Conservation (phyloP, 2,113 vertebrate genomes). For the Genyomyrus donnyi region DNA sequence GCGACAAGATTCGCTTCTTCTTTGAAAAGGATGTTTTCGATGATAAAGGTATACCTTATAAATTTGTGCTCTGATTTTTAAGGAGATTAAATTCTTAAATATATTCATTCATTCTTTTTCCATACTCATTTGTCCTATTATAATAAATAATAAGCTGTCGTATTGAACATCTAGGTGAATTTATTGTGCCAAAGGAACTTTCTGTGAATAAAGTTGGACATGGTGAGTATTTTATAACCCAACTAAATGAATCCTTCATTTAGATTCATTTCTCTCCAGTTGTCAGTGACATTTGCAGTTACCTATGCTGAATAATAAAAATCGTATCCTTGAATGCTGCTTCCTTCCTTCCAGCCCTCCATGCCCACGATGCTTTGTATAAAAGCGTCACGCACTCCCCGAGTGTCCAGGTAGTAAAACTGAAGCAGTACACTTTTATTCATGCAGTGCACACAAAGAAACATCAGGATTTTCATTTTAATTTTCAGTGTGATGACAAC, state of each 20-base stretch:
- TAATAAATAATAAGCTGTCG: background rate
- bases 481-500: background rate
- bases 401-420: constrained; percentile 74
- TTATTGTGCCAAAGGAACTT: constrained; percentile 69
- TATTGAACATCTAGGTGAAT: constrained; percentile 64
- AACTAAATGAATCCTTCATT: background rate
- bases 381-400: constrained; percentile 72
- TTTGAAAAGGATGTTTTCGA: constrained; percentile 92
- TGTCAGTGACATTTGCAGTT: background rate
- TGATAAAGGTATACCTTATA: constrained; percentile 64
- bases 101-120: background rate
- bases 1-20: constrained; percentile 93
- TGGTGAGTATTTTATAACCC: constrained; percentile 57
- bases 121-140: background rate
- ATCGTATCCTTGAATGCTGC: background rate
- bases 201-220: constrained; percentile 93
- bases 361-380: constrained; percentile 75
- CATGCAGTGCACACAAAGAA: background rate
- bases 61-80: background rate
- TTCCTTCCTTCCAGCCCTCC: constrained; percentile 64
- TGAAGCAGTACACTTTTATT: background rate
- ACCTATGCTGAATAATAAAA: background rate
- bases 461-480: background rate
- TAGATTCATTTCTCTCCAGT: background rate
- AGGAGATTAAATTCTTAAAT: background rate